Evolutionary conservation across 2,113 vertebrate species (phyloP).

Genomic region (Taurulus bubalis): DNA sequence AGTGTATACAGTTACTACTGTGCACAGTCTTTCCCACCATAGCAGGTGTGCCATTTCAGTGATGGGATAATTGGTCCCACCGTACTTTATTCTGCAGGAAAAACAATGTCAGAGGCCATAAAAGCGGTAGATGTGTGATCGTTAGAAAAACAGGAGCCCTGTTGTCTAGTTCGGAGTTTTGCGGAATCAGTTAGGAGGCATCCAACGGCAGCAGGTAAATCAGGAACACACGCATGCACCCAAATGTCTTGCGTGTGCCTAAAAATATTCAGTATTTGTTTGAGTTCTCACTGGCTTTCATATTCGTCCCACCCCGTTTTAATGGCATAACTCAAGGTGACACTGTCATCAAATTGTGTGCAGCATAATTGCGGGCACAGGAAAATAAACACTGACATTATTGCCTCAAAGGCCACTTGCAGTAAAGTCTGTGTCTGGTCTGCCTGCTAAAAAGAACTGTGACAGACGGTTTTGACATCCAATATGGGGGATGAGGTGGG

Average conservation of each 20-base stretch:
- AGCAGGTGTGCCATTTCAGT: constrained; percentile 8
- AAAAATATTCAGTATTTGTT: constrained; percentile 50
- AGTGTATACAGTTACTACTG: constrained; percentile 26
- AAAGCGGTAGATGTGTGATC: constrained; percentile 39
- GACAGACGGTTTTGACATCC: constrained; percentile 74
- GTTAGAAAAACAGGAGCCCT: constrained; percentile 34
- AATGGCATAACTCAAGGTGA: constrained; percentile 62
- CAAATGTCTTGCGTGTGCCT: constrained; percentile 20
- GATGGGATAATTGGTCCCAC: constrained; percentile 59
- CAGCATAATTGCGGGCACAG: constrained; percentile 56
- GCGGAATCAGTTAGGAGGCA: constrained; percentile 44
- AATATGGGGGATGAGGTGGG: constrained; percentile 32
- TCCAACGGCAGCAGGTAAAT: constrained; percentile 44
- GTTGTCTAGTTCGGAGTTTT: constrained; percentile 60
- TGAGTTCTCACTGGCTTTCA: constrained; percentile 54
- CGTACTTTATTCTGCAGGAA: constrained; percentile 39
- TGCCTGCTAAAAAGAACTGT: constrained; percentile 62
- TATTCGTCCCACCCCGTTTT: constrained; percentile 43
- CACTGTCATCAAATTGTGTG: constrained; percentile 56
- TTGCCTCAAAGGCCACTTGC: constrained; percentile 61
- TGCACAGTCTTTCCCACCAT: constrained; percentile 11
- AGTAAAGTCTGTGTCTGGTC: constrained; percentile 59
- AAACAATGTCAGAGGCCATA: constrained; percentile 42
- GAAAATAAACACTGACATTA: constrained; percentile 77
- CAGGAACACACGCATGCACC: constrained; percentile 36